Evolutionary conservation across 2,113 vertebrate genomes (phyloP).

Genomic region (Trinectes maculatus): DNA sequence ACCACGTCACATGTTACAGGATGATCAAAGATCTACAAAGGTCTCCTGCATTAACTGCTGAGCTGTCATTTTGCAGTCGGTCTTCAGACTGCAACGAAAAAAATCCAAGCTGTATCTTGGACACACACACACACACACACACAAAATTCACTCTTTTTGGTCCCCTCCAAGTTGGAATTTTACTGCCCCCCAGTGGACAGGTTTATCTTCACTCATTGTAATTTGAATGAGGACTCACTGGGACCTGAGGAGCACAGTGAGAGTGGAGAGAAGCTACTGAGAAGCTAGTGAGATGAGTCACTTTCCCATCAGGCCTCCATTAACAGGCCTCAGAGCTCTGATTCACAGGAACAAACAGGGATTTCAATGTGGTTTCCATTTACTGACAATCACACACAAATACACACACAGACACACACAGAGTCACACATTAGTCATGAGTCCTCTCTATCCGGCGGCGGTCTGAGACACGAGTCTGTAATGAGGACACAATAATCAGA

Average conservation of each 20-base stretch:
- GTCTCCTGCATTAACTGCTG: too few species aligned
- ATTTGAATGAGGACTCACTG: neutral
- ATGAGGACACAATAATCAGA: constrained; percentile 49
- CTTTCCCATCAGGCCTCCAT: constrained; percentile 5
- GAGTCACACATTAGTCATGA: constrained; percentile 14
- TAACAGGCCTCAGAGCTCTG: neutral
- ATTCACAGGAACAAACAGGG: constrained; percentile 17
- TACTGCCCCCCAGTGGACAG: neutral
- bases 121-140: too few species aligned
- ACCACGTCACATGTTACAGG: too few species aligned
- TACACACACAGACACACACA: constrained; percentile 5
- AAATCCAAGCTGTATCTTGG: too few species aligned
- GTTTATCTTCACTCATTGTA: neutral
- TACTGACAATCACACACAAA: neutral
- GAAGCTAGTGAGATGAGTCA: neutral
- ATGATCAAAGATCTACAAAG: too few species aligned
- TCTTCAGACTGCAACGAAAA: too few species aligned
- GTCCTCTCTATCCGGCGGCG: neutral
- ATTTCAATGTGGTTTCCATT: too few species aligned
- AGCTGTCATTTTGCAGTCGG: too few species aligned
- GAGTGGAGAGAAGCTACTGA: too few species aligned
- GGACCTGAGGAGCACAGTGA: neutral
- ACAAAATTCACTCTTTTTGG: too few species aligned
- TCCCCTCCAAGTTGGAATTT: too few species aligned
- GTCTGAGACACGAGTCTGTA: constrained; percentile 23